phyloP scores from a whole-genome alignment of 2,113 vertebrate genomes.

The Zapus hudsonius region DNA sequence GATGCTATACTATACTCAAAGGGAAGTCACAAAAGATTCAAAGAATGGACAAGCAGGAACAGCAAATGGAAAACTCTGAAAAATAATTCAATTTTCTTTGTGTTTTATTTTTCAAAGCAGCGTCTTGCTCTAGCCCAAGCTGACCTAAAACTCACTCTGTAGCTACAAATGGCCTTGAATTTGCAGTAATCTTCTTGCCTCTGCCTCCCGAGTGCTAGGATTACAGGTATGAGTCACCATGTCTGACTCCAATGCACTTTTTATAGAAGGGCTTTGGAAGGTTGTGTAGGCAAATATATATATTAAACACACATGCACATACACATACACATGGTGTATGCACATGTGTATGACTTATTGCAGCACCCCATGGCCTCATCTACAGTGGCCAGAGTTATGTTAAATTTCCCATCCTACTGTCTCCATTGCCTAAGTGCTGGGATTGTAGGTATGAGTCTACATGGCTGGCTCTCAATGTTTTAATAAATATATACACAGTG shows the following conservation, averaged over 20 bases:
- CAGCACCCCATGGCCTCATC: too few species aligned
- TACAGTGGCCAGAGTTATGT: background rate
- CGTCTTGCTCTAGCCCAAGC: background rate
- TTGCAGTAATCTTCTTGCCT: background rate
- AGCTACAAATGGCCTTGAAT: background rate
- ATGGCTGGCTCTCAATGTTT: background rate
- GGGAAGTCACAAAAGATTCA: background rate
- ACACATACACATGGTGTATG: too few species aligned
- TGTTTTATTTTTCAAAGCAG: background rate
- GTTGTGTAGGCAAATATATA: slow-evolving; percentile 17
- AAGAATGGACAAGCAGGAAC: background rate
- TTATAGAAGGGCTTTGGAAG: background rate
- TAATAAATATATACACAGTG: background rate
- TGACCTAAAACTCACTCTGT: background rate
- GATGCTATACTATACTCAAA: background rate
- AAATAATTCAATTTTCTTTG: background rate
- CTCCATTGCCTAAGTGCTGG: background rate
- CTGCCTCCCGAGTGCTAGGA: background rate
- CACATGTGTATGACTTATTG: too few species aligned
- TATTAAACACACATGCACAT: too few species aligned
- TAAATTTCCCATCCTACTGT: background rate
- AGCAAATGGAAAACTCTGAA: slow-evolving; percentile 2
- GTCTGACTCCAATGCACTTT: background rate
- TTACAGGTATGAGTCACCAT: background rate
- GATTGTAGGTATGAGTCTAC: background rate